phyloP scores from a whole-genome alignment of 2,113 vertebrate genomes.

The Catharus minimus region DNA sequence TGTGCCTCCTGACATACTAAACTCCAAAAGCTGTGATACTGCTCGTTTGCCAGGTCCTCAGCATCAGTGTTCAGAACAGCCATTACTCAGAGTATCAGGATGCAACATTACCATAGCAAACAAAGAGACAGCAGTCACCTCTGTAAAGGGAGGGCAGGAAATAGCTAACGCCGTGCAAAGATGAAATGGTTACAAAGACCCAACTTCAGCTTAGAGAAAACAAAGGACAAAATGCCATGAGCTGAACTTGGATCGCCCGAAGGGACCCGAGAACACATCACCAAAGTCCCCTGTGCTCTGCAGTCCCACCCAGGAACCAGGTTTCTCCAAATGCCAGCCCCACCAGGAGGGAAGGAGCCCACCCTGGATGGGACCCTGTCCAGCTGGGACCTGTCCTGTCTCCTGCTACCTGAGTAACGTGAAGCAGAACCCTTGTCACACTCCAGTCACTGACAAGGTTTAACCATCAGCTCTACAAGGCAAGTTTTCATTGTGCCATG shows the following conservation, averaged over 20 bases:
- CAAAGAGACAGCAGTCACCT: neutral
- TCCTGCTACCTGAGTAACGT: neutral
- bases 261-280: rapidly evolving
- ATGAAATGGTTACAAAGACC: neutral
- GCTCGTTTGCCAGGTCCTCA: neutral
- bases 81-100: neutral
- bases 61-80: neutral
- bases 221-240: neutral
- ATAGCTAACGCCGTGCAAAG: neutral
- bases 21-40: neutral
- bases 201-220: neutral
- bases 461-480: neutral
- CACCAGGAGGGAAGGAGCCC: neutral
- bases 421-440: rapidly evolving
- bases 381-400: neutral
- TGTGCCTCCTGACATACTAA: neutral
- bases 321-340: no score
- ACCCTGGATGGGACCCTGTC: neutral
- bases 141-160: neutral
- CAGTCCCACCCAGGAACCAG: neutral
- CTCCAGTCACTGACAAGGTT: neutral
- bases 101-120: neutral
- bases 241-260: rapidly evolving
- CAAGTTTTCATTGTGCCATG: rapidly evolving
- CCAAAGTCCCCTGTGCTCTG: rapidly evolving